phyloP scores from a whole-genome alignment of 2,113 vertebrate species.

The Silurus meridionalis region DNA sequence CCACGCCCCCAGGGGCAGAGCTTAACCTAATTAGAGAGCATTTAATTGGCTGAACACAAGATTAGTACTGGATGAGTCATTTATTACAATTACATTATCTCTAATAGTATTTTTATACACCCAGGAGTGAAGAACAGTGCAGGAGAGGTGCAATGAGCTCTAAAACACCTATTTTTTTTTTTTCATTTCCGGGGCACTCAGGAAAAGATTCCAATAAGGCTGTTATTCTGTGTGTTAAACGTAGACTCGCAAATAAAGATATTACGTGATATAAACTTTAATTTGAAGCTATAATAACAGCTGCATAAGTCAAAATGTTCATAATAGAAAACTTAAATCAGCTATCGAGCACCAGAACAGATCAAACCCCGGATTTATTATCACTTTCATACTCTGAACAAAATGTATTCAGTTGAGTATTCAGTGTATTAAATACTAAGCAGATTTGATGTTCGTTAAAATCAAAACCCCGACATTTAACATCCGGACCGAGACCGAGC shows the following conservation, averaged over 20 bases:
- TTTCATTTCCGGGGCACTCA: not conserved
- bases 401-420: not conserved
- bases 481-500: too few species aligned
- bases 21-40: not conserved
- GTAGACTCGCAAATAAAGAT: not conserved
- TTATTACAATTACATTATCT: not conserved
- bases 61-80: not conserved
- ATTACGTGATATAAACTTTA: not conserved
- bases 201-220: too few species aligned
- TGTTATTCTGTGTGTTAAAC: not conserved
- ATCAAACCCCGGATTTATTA: not conserved
- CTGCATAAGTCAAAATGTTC: not conserved
- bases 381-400: not conserved
- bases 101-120: not conserved
- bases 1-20: not conserved
- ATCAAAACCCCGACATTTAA: not conserved
- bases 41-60: not conserved
- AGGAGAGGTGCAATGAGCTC: not conserved
- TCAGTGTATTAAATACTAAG: too few species aligned
- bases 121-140: not conserved
- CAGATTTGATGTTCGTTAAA: not conserved
- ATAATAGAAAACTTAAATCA: not conserved
- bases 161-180: too few species aligned
- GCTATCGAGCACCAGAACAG: not conserved
- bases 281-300: not conserved